Base-by-base conservation (phyloP, 2,888 invertebrate species). In the Agrotis clavis region DNA sequence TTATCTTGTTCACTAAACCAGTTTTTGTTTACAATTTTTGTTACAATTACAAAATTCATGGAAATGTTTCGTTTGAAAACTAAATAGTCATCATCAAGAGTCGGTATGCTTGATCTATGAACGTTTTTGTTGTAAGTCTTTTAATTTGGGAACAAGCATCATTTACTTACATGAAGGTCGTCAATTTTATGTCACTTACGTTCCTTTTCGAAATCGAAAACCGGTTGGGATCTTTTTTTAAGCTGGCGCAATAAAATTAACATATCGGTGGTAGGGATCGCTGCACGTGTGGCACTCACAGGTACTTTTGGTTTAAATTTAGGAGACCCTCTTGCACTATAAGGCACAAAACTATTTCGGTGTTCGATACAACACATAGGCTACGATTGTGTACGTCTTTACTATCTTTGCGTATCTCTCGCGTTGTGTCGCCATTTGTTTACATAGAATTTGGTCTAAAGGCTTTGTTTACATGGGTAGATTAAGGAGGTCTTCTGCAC, bases 241-340 rank as follows among this genome's bases (percentile, higher is more conserved):
- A 91, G 93, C 89, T 92, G 92, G 92, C 92, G 93, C 94, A 94
- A 94, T 95, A 95, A 95, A 95, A 95, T 95, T 94, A 92, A 92
- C 94, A 95, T 95, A 95, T 95, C 94, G 86, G 88, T 90, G 91
- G 83, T 86, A 86, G 91, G 91, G 92, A 95, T 94, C 94, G 84
- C 88, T 89, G 90, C 90, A 91, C 90, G 90, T 89, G 90, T 87
- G 84, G 79, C 86, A 59, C 69, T 76, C 81, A 72, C 80, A 76
- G 81, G 85, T 83, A 85, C 74, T 56, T 66, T 77, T 64, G 63
- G 80, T 84, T 85, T 80, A 83, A 86, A 85, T 88, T 91, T 87
- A 82, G 89, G 89, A 77, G 87, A 85, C 82, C 54, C 57, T 81
- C 71, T 85, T 78, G 72, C 77, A 77, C 79, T 74, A 72, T 45